phyloP scores from a whole-genome alignment of 2,113 vertebrate species.

The Macquaria australasica region DNA sequence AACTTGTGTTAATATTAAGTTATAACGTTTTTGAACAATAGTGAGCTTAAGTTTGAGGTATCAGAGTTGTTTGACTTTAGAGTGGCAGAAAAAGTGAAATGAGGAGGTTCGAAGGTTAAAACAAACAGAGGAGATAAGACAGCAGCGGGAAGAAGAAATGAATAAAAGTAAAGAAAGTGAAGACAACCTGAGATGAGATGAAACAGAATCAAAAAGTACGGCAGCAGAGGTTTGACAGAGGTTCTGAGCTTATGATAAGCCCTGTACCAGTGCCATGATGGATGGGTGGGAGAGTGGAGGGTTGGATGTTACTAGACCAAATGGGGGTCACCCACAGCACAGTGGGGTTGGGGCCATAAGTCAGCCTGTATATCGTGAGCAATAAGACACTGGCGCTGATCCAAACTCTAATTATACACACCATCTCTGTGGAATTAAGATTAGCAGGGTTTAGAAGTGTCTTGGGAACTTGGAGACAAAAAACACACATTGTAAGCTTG shows the following conservation, averaged over 20 bases:
- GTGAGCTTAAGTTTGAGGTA: background rate
- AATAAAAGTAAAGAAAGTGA: conserved; percentile 26
- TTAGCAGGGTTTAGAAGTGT: conserved; percentile 57
- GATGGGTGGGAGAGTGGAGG: conserved; percentile 9
- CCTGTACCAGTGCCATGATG: conserved; percentile 14
- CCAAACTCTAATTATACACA: conserved; percentile 57
- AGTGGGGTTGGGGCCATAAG: conserved; percentile 1
- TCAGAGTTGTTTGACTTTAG: conserved; percentile 14
- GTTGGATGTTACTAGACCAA: conserved; percentile 6
- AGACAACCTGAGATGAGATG: conserved; percentile 35
- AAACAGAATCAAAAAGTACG: conserved; percentile 45
- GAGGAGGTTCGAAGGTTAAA: conserved; percentile 17
- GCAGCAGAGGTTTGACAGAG: conserved; percentile 20
- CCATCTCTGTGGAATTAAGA: conserved; percentile 58
- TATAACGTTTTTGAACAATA: background rate
- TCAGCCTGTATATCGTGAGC: conserved; percentile 8
- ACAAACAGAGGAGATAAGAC: conserved; percentile 5
- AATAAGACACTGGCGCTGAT: conserved; percentile 34
- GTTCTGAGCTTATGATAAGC: conserved; percentile 33
- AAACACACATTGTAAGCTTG: background rate
- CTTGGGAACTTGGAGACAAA: conserved; percentile 44
- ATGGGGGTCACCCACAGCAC: conserved; percentile 50
- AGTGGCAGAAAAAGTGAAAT: conserved; percentile 3
- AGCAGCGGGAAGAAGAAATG: background rate
- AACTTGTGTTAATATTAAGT: background rate